Percentiles rank a stretch among this genome's conserved stretches.
Evolutionary conservation across 2,797 vertebrate species (phyloP).

Genomic region (Acanthiza pusilla): DNA sequence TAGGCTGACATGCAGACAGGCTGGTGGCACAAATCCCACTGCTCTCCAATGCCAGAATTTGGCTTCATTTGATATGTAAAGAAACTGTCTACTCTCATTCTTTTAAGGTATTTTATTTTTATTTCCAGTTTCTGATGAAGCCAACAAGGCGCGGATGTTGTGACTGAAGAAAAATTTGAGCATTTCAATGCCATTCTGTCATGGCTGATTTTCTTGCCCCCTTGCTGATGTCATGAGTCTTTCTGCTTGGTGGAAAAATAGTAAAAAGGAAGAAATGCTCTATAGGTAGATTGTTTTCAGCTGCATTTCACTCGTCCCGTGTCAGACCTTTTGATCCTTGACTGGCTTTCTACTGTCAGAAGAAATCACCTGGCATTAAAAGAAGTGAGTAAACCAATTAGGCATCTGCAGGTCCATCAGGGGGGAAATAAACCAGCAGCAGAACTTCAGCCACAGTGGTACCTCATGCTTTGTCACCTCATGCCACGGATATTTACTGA

Average conservation of each 20-base stretch:
- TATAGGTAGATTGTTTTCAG: background rate
- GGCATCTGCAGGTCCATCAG: background rate
- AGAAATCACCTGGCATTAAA: background rate
- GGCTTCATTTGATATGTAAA: background rate
- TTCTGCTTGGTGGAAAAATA: background rate
- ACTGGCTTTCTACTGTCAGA: background rate
- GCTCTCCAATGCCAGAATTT: conserved; percentile 2
- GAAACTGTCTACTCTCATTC: background rate
- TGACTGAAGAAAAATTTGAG: background rate
- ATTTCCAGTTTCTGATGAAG: background rate
- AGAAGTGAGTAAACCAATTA: background rate
- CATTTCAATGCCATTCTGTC: background rate
- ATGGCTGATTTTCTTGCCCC: conserved; percentile 12
- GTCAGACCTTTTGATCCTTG: background rate
- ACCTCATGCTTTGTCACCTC: background rate
- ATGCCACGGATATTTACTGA: background rate
- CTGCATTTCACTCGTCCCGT: background rate
- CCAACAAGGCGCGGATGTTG: background rate
- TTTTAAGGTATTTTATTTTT: conserved; percentile 14
- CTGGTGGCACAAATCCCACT: conserved; percentile 45
- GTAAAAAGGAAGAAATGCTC: background rate
- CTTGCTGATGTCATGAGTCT: background rate
- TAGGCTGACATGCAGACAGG: conserved; percentile 33
- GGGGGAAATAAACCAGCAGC: background rate
- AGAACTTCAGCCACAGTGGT: background rate